Evolutionary conservation across 2,113 vertebrate genomes (phyloP).

Genomic region (Mustela lutreola): DNA sequence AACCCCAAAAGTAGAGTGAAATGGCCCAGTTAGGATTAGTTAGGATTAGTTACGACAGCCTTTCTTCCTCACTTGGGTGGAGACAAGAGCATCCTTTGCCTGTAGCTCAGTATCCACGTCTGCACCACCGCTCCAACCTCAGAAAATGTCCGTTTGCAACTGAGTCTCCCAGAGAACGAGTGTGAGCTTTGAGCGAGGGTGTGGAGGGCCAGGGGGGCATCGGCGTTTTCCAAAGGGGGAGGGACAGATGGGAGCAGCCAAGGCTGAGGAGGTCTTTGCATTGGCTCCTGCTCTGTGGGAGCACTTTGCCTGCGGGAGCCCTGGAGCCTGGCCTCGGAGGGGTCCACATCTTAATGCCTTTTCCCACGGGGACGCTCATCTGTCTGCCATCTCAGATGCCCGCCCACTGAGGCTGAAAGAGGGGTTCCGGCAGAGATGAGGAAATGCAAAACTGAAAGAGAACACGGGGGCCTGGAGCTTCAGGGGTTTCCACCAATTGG

Average conservation of each 20-base stretch:
- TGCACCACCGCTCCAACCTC: background rate
- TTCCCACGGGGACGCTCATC: background rate
- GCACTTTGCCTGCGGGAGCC: too few relatives aligned
- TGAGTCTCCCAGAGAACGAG: background rate
- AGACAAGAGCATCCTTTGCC: background rate
- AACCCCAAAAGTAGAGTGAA: background rate
- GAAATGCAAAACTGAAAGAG: background rate
- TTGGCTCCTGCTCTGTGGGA: background rate
- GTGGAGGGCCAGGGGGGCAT: accelerated
- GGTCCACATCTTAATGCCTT: background rate
- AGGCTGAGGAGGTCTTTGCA: background rate
- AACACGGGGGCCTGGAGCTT: accelerated
- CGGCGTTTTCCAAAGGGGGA: background rate
- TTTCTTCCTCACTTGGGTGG: background rate
- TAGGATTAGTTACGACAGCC: background rate
- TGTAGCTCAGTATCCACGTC: background rate
- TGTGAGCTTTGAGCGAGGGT: background rate
- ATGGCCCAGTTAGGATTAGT: too few relatives aligned
- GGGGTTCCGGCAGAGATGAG: background rate
- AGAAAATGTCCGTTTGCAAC: background rate
- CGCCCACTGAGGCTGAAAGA: background rate
- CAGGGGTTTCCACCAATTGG: background rate
- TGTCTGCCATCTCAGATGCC: background rate
- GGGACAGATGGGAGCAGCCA: accelerated
- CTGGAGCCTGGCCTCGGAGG: background rate